Evolutionary conservation across 2,113 vertebrate genomes (phyloP), one percentile per base, ranked within the genome.

Genomic region (Pelmatolapia mariae): DNA sequence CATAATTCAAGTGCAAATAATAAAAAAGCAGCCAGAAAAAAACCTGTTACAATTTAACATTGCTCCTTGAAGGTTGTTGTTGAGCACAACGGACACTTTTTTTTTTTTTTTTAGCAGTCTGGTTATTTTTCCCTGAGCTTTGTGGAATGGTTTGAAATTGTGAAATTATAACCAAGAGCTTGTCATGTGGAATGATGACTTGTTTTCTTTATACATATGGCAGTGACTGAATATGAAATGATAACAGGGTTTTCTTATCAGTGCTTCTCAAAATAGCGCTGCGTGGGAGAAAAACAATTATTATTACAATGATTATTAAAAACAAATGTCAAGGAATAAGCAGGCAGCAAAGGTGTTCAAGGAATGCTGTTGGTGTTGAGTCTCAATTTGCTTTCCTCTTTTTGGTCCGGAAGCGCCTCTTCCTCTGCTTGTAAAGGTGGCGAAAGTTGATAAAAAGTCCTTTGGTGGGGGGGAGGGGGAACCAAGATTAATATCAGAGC

Each of bases 341-440:
- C 78, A 91, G 90, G 85, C 89, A 89, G 86, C 81, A 59, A 56
- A 61, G 84, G 86, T 81, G 38, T 81, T 66, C 8, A 18, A 81
- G 61, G 66, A 52, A 53, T 81, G 45, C 8, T 54, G 53, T 71
- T 8, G 4, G 10, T 24, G 22, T 26, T 57, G 10, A 47, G 29
- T 38, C 68, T 97, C 93, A 99, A 54, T 97, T 96, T 57, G 96
- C 87, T 96, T 99, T 99, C 89, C 97, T 98, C 95, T 97, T 99
- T 94, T 97, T 99, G 89, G 97, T 97, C 86, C 96, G 95, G 26
- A 97, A 98, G 68, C 96, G 97, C 68, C 93, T 97, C 88, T 95
- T 97, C 93, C 99, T 97, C 91, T 98, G 98, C 94, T 98, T 99
- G 96, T 97, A 98, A 82, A 99, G 97, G 91, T 99, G 96, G 26